Percentiles rank a stretch among this genome's conserved stretches.
These are phyloP conservation scores for Mactromeris polynyma DNA, from an alignment of 2,888 invertebrate genomes.

Conservation along the genomic window DNA sequence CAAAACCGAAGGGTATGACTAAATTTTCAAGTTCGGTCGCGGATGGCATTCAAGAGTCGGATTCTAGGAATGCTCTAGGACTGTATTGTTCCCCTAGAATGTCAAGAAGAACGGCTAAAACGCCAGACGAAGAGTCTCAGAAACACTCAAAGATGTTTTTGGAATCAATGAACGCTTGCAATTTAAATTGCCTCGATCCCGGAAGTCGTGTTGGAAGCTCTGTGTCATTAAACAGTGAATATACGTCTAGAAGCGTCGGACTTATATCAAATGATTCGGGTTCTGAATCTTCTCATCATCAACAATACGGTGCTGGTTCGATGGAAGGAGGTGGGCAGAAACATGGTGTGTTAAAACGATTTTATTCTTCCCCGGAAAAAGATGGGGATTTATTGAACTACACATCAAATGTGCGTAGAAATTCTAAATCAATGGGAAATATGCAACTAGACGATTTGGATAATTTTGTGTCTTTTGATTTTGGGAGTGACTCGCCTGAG, in stretches of 20 bases:
- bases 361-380: slow-evolving; percentile 74
- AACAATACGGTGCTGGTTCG: slow-evolving; percentile 56
- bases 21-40: slow-evolving; percentile 61
- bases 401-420: slow-evolving; percentile 62
- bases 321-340: slow-evolving; percentile 71
- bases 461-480: slow-evolving; percentile 59
- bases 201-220: slow-evolving; percentile 81
- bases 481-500: slow-evolving; percentile 67
- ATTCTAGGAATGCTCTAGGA: slow-evolving; percentile 72
- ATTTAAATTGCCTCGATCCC: slow-evolving; percentile 65
- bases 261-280: slow-evolving; percentile 82
- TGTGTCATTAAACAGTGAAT: slow-evolving; percentile 81
- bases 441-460: slow-evolving; percentile 69
- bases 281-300: slow-evolving; percentile 68
- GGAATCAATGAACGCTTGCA: slow-evolving; percentile 59
- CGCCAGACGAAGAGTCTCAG: slow-evolving; percentile 57
- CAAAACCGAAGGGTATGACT: slow-evolving; percentile 48
- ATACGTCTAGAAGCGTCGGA: slow-evolving; percentile 82
- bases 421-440: slow-evolving; percentile 72
- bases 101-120: slow-evolving; percentile 70
- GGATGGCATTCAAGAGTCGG: slow-evolving; percentile 52
- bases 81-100: slow-evolving; percentile 82
- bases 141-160: slow-evolving; percentile 50
- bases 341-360: slow-evolving; percentile 72
- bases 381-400: slow-evolving; percentile 57